phyloP scores from a whole-genome alignment of 2,113 vertebrate genomes.

The Rostratula benghalensis region DNA sequence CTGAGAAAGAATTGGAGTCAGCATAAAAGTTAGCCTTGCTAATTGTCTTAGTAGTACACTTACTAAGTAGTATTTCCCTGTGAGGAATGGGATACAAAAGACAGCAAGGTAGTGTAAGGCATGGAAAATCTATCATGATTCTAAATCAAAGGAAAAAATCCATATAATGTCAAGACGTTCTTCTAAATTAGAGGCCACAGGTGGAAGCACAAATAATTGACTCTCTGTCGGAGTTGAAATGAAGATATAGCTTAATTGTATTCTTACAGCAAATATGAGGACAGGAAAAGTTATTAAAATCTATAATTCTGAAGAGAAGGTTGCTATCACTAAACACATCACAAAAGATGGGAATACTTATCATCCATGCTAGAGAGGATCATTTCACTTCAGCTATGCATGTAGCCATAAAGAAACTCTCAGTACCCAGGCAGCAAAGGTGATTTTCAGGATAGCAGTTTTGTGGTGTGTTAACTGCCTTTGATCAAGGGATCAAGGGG shows the following conservation, averaged over 20 bases:
- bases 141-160: not conserved
- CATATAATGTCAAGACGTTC: not conserved
- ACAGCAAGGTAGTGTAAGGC: not conserved
- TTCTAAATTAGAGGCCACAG: not conserved
- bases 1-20: not conserved
- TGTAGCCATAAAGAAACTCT: not conserved
- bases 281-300: not conserved
- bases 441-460: not conserved
- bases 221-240: conserved; percentile 3
- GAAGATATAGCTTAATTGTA: not conserved
- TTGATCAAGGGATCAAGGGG: not conserved
- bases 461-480: not conserved
- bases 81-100: not conserved
- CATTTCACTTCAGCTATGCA: not conserved
- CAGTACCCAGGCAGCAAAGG: not conserved
- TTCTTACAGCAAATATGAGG: not conserved
- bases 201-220: not conserved
- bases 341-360: not conserved
- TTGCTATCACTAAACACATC: not conserved
- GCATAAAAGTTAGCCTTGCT: not conserved
- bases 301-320: not conserved
- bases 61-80: not conserved
- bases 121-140: not conserved
- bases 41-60: not conserved
- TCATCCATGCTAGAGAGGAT: rapidly evolving